phyloP scores from a whole-genome alignment of 2,113 vertebrate genomes.

The Jaculus jaculus region DNA sequence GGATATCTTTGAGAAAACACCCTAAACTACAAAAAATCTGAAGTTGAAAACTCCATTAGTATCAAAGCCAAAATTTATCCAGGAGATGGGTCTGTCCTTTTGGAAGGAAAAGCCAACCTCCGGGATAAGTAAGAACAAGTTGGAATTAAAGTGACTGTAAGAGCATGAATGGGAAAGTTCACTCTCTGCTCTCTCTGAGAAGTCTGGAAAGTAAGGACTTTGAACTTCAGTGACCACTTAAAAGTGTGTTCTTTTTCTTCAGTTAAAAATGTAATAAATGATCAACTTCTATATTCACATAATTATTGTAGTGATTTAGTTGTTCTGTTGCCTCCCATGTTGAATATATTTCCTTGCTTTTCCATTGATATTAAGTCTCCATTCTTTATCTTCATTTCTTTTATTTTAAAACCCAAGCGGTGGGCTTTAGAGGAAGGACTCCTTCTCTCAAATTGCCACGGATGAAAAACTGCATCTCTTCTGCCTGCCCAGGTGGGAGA shows the following conservation, averaged over 20 bases:
- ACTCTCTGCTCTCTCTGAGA: neutral
- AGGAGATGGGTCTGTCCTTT: neutral
- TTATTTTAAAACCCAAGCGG: constrained; percentile 18
- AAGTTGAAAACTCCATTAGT: constrained; percentile 23
- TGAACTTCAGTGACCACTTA: neutral
- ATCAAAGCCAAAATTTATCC: constrained; percentile 20
- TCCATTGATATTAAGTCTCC: neutral
- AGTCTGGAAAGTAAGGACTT: neutral
- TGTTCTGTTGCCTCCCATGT: neutral
- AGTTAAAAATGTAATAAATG: neutral
- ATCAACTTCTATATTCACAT: neutral
- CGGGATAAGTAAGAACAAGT: neutral
- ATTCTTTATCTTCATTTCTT: neutral
- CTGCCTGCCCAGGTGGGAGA: neutral
- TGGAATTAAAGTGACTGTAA: neutral
- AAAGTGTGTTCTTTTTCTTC: neutral
- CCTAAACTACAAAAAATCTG: neutral
- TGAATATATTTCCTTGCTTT: neutral
- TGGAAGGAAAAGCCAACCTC: neutral
- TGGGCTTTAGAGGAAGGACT: neutral
- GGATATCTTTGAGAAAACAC: constrained; percentile 15
- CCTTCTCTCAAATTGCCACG: neutral
- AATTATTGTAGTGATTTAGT: neutral
- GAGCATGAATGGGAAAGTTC: neutral
- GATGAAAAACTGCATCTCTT: neutral